Evolutionary conservation across 2,797 vertebrate species (phyloP), one percentile per base, ranked within the genome.

Genomic region (Trematomus bernacchii): DNA sequence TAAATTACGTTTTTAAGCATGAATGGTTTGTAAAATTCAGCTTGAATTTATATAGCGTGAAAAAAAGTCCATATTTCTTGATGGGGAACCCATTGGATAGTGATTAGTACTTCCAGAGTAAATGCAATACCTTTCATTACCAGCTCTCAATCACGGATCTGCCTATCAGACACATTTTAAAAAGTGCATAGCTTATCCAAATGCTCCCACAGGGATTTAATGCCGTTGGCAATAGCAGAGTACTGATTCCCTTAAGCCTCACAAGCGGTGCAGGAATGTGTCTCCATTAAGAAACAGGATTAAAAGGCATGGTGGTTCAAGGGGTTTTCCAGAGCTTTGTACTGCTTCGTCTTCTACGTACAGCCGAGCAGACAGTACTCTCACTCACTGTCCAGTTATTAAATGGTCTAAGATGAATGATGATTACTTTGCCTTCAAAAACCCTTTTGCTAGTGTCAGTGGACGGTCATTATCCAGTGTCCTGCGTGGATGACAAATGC

Each of bases 201-300:
- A 76, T 85, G 64, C 80, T 88, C 80, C 84, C 18, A 18, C 57
- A 67, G 71, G 77, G 90, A 93, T 94, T 89, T 90, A 80, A 87
- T 86, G 71, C 77, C 89, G 84, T 87, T 92, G 89, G 86, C 87
- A 80, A 70, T 78, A 67, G 70, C 83, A 84, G 66, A 37, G 57
- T 57, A 70, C 76, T 72, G 80, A 91, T 87, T 93, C 84, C 66
- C 79, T 84, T 85, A 93, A 93, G 89, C 92, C 83, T 90, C 77
- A 66, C 77, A 85, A 85, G 80, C 85, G 76, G 88, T 85, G 84
- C 74, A 87, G 74, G 81, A 91, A 91, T 93, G 83, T 88, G 90
- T 93, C 91, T 86, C 85, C 84, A 93, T 93, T 94, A 92, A 79
- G 80, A 92, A 93, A 91, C 71, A 59, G 87, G 84, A 93, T 93